Percentiles rank a stretch among this genome's conserved stretches.
Evolutionary conservation across 2,888 invertebrate species (phyloP).

Genomic region (Alloscopus bannaensis): DNA sequence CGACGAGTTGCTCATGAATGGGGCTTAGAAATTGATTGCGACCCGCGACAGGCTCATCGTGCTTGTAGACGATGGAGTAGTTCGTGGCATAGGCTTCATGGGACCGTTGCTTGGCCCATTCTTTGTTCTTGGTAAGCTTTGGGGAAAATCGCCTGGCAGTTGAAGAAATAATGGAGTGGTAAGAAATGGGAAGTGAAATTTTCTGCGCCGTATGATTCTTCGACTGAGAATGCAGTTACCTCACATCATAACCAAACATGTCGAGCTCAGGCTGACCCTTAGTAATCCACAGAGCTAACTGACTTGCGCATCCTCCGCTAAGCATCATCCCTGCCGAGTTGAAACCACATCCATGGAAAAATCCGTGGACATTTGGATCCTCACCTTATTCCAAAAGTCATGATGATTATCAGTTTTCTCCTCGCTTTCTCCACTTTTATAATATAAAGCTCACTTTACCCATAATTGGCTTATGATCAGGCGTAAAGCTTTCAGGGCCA

Average conservation of each 20-base stretch:
- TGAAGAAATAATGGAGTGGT: not conserved
- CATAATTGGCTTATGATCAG: slow-evolving; percentile 1
- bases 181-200: not conserved
- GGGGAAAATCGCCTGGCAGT: not conserved
- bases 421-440: too few relatives aligned
- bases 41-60: not conserved
- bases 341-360: not conserved
- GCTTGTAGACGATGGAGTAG: not conserved
- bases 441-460: not conserved
- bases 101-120: not conserved
- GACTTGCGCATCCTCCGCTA: not conserved
- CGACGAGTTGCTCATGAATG: not conserved
- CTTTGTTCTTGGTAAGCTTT: not conserved
- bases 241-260: not conserved
- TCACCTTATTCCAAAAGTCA: too few relatives aligned
- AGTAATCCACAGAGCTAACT: not conserved
- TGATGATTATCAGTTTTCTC: too few relatives aligned
- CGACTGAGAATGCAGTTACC: not conserved
- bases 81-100: not conserved
- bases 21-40: not conserved
- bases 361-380: not conserved
- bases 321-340: not conserved
- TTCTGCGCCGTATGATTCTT: not conserved
- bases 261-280: not conserved
- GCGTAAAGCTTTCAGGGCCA: not conserved